phyloP scores from a whole-genome alignment of 1,140 invertebrate genomes.

The Planococcus citri region DNA sequence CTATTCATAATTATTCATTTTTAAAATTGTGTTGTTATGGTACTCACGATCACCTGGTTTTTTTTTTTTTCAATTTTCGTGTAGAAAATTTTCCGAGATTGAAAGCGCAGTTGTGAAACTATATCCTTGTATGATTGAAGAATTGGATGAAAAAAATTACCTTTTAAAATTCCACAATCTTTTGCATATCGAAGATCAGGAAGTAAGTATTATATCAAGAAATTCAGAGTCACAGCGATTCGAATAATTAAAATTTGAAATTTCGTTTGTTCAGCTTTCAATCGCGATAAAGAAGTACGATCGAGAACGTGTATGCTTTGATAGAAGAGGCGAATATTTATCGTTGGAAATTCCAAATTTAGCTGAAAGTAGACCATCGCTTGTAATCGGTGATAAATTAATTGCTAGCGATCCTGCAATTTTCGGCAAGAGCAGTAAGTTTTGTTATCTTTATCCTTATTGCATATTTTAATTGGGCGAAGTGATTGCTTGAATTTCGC shows the following conservation, averaged over 20 bases:
- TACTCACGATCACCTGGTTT: not conserved
- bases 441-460: not conserved
- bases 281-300: conserved; percentile 22
- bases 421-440: conserved; percentile 26
- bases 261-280: conserved; percentile 6
- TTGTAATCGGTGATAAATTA: conserved; percentile 65
- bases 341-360: conserved; percentile 63
- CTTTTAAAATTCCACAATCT: not conserved
- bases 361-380: conserved; percentile 67
- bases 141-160: not conserved
- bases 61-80: not conserved
- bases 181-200: conserved; percentile 4
- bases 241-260: not conserved
- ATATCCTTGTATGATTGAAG: not conserved
- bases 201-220: not conserved
- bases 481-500: no score
- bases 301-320: conserved; percentile 43
- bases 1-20: not conserved
- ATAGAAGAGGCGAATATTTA: conserved; percentile 51
- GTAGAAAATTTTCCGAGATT: not conserved
- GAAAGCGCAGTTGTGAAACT: not conserved
- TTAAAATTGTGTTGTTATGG: not conserved
- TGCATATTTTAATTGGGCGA: not conserved
- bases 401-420: conserved; percentile 34
- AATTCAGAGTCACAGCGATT: no score